phyloP scores from a whole-genome alignment of 2,797 vertebrate species.

The Gastrophryne carolinensis region DNA sequence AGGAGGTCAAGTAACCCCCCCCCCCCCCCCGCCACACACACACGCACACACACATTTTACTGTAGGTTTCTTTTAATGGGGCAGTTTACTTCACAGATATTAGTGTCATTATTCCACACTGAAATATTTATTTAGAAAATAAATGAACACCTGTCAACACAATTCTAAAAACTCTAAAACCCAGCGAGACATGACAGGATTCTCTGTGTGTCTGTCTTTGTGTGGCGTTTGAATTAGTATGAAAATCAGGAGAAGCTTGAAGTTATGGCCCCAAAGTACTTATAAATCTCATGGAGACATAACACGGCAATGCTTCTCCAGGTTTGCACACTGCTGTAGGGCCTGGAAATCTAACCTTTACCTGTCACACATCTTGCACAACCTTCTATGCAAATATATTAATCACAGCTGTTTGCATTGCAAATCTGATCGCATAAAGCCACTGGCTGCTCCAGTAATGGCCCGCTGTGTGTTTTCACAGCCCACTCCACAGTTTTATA shows the following conservation, averaged over 20 bases:
- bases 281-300: conserved; percentile 4
- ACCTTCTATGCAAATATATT: conserved; percentile 54
- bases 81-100: no score
- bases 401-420: conserved; percentile 66
- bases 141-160: conserved; percentile 29
- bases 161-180: conserved; percentile 26
- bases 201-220: conserved; percentile 19
- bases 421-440: conserved; percentile 65
- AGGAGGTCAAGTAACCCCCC: no score
- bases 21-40: no score
- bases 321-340: background rate
- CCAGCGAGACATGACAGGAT: conserved; percentile 24
- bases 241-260: background rate
- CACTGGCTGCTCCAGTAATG: conserved; percentile 60
- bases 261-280: background rate
- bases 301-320: background rate
- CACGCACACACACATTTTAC: no score
- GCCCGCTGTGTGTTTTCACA: no score
- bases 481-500: no score
- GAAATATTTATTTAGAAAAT: conserved; percentile 9
- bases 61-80: no score
- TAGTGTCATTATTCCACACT: no score
- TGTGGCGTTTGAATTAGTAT: conserved; percentile 11
- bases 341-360: background rate
- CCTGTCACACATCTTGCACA: conserved; percentile 7